phyloP scores from a whole-genome alignment of 2,888 invertebrate genomes.

The Coenonympha glycerion region DNA sequence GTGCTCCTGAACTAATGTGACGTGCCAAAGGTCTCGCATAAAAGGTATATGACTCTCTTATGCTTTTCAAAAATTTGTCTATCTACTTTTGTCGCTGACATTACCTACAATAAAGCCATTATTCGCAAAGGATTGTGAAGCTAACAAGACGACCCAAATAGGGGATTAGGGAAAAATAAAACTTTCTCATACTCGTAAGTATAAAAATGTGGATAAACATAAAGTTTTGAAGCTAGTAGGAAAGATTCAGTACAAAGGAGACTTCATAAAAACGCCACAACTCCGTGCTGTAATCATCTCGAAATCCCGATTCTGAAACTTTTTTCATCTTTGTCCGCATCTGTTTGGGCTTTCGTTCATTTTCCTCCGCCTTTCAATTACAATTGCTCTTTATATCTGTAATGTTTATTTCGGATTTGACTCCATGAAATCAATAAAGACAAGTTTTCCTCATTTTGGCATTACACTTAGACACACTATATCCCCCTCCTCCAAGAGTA shows the following conservation, averaged over 20 bases:
- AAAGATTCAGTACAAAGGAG: conserved; percentile 68
- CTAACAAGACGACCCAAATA: conserved; percentile 26
- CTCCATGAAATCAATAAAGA: no score
- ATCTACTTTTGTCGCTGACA: neutral
- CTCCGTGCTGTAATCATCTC: conserved; percentile 72
- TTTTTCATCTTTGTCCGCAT: conserved; percentile 74
- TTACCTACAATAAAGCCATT: conserved; percentile 22
- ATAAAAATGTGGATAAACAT: conserved; percentile 40
- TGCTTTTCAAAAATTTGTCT: no score
- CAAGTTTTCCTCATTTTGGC: no score
- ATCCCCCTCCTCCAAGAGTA: no score
- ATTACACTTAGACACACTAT: no score
- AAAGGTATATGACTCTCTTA: no score
- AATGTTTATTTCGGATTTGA: neutral
- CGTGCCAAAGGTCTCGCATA: no score
- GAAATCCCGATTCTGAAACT: conserved; percentile 66
- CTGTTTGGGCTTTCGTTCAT: conserved; percentile 51
- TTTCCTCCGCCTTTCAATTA: conserved; percentile 51
- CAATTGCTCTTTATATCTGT: conserved; percentile 25
- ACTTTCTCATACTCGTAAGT: conserved; percentile 53
- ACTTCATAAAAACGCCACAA: conserved; percentile 68
- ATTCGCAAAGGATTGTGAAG: conserved; percentile 42
- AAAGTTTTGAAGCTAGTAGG: conserved; percentile 54
- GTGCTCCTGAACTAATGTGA: no score
- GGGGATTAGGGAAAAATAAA: conserved; percentile 53